phyloP scores from a whole-genome alignment of 2,888 invertebrate genomes.

The Pocota personata region DNA sequence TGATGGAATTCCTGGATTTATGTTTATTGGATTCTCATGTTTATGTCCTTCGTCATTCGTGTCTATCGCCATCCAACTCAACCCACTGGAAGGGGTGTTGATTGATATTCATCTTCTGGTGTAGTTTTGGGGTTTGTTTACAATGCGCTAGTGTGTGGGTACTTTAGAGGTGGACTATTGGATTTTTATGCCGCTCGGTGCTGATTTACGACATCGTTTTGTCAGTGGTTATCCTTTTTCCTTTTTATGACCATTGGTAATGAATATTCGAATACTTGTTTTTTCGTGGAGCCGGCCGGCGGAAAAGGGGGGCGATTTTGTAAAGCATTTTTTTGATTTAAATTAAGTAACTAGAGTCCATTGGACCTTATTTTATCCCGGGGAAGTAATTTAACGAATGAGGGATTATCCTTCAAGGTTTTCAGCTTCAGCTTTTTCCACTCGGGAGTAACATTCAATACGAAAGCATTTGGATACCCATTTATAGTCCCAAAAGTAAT shows the following conservation, averaged over 20 bases:
- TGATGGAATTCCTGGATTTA: slow-evolving; percentile 54
- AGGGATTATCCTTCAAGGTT: slow-evolving; percentile 49
- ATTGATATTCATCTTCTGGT: slow-evolving; percentile 54
- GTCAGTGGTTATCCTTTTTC: slow-evolving; percentile 61
- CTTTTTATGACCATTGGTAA: slow-evolving; percentile 39
- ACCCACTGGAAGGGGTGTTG: slow-evolving; percentile 14
- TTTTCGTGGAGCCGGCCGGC: not conserved
- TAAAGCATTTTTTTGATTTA: slow-evolving; percentile 29
- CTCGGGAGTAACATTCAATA: not conserved
- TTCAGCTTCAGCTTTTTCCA: not conserved
- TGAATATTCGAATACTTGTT: slow-evolving; percentile 40
- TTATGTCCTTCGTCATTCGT: slow-evolving; percentile 35
- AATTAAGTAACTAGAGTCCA: slow-evolving; percentile 53
- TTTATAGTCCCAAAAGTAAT: slow-evolving; percentile 50
- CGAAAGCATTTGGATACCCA: not conserved
- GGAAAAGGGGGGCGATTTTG: not conserved
- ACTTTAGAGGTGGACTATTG: not conserved
- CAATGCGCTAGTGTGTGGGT: not conserved
- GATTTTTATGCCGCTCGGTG: slow-evolving; percentile 1
- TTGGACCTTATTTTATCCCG: slow-evolving; percentile 34
- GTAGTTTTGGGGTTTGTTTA: slow-evolving; percentile 32
- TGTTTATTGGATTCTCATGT: slow-evolving; percentile 62
- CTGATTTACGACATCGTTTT: slow-evolving; percentile 50
- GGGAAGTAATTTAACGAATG: slow-evolving; percentile 58
- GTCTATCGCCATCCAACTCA: not conserved